These are phyloP conservation scores for Smittia aterrima DNA, from an alignment of 2,888 invertebrate genomes.

Conservation along the genomic window DNA sequence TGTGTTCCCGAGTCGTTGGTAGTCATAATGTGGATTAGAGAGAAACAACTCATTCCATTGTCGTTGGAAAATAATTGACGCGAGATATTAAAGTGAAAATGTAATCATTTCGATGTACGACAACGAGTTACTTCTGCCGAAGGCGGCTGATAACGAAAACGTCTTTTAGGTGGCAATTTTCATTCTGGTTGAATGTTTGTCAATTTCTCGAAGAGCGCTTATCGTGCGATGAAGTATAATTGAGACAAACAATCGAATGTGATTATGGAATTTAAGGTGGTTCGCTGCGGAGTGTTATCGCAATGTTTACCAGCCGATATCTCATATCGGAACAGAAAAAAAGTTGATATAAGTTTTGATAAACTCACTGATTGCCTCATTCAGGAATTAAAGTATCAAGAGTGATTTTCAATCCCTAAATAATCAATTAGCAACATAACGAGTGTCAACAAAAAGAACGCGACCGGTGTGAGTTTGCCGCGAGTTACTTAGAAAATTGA, in stretches of 20 bases:
- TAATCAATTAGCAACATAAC: conserved; percentile 18
- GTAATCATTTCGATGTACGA: conserved; percentile 22
- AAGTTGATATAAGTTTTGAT: conserved; percentile 5
- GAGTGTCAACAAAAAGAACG: conserved; percentile 9
- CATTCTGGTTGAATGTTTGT: conserved; percentile 20
- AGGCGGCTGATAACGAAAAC: conserved; percentile 24
- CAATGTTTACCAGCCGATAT: conserved; percentile 1
- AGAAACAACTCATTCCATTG: neutral
- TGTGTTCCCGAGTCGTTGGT: neutral
- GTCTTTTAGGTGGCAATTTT: conserved; percentile 20
- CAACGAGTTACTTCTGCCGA: conserved; percentile 14
- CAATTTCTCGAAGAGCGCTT: neutral
- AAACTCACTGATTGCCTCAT: conserved; percentile 37
- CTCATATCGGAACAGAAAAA: neutral
- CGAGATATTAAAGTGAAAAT: neutral
- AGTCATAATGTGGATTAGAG: conserved; percentile 20
- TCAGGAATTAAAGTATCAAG: conserved; percentile 39
- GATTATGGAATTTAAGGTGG: conserved; percentile 17
- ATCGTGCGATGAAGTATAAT: neutral
- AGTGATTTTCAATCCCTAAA: neutral
- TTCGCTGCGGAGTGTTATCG: neutral
- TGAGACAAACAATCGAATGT: conserved; percentile 9
- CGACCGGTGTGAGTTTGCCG: neutral
- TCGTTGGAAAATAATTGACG: neutral
- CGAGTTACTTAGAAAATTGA: neutral